Percentiles rank a stretch among this genome's conserved stretches.
These are phyloP conservation scores for Brachyhypopomus occidentalis DNA, from an alignment of 2,113 vertebrate species.

Conservation along the genomic window DNA sequence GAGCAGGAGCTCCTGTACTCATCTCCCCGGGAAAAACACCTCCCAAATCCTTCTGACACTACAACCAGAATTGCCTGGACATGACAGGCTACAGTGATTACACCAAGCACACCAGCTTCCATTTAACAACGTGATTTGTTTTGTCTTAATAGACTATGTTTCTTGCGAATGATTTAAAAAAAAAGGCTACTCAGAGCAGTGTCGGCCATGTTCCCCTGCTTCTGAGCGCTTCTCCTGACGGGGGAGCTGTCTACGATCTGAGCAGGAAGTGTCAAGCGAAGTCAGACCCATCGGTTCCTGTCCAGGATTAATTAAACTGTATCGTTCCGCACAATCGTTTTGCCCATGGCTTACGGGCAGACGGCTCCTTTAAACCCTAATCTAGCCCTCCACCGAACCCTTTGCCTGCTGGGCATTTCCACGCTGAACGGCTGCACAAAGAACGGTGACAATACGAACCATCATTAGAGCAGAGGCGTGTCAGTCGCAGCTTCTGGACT, in stretches of 20 bases:
- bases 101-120: not conserved
- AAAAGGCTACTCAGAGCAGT: not conserved
- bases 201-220: not conserved
- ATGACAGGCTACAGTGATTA: not conserved
- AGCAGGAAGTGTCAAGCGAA: conserved; percentile 27
- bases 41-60: conserved; percentile 19
- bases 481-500: conserved; percentile 11
- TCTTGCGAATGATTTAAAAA: not conserved
- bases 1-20: conserved; percentile 35
- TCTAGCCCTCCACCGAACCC: conserved; percentile 11
- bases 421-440: conserved; percentile 21
- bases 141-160: not conserved
- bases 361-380: conserved; percentile 40
- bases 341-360: conserved; percentile 18
- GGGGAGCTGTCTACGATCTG: not conserved
- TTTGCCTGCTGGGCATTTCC: conserved; percentile 26
- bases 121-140: not conserved
- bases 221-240: not conserved
- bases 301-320: conserved; percentile 41
- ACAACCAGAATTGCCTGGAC: conserved; percentile 18
- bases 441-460: conserved; percentile 32
- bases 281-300: conserved; percentile 36
- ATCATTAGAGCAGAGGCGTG: conserved; percentile 19
- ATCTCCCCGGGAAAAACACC: not conserved
- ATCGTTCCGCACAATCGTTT: conserved; percentile 23